These are phyloP conservation scores for Polietes domitor DNA, from an alignment of 2,888 invertebrate genomes.

Conservation along the genomic window DNA sequence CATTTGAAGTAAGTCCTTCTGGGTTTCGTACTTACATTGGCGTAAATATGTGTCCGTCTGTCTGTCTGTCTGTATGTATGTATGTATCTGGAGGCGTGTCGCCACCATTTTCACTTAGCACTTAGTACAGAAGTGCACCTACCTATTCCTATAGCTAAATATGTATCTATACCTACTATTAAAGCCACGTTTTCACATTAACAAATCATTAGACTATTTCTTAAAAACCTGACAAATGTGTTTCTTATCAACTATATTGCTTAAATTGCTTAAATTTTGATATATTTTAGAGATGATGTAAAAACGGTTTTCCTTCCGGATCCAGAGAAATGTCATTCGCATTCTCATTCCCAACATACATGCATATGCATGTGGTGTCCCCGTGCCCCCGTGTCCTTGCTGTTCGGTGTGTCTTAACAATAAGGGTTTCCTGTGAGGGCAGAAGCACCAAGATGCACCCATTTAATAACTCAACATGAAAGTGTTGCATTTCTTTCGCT, in stretches of 20 bases:
- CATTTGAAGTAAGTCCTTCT: constrained; percentile 36
- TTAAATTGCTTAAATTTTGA: constrained; percentile 64
- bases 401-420: neutral
- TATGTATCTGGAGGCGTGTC: too few relatives aligned
- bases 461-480: neutral
- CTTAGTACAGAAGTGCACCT: too few relatives aligned
- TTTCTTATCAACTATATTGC: constrained; percentile 64
- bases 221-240: constrained; percentile 64
- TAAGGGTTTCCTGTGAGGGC: neutral
- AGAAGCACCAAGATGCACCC: neutral
- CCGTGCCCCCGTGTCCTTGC: neutral
- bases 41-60: constrained; percentile 38
- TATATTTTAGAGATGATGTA: constrained; percentile 28
- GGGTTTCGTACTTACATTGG: neutral
- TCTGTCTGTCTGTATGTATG: constrained; percentile 47
- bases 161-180: constrained; percentile 52
- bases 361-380: neutral
- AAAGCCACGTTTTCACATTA: constrained; percentile 66
- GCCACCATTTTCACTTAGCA: neutral
- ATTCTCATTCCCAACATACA: neutral
- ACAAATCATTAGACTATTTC: constrained; percentile 65
- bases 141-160: too few relatives aligned
- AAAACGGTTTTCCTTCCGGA: neutral
- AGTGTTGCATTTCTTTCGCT: neutral
- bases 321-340: neutral